Evolutionary conservation across 2,888 invertebrate species (phyloP).

Genomic region (Euspilapteryx auroguttella): DNA sequence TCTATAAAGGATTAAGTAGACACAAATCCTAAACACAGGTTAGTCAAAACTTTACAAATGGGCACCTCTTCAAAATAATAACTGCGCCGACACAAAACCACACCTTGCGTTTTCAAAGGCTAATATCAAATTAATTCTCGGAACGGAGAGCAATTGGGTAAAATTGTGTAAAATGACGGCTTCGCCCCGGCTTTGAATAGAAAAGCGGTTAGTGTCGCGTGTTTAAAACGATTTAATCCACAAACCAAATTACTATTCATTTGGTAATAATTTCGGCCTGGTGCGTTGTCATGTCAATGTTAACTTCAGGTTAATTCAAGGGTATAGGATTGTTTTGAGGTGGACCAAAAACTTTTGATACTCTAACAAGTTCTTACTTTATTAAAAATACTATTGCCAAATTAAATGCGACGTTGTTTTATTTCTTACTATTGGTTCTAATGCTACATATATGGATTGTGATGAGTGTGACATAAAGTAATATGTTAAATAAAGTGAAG

Average conservation of each 20-base stretch:
- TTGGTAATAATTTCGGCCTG: constrained; percentile 48
- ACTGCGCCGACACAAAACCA: constrained; percentile 44
- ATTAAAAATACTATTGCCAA: no score
- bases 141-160: constrained; percentile 57
- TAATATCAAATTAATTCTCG: constrained; percentile 60
- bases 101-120: constrained; percentile 59
- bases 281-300: constrained; percentile 48
- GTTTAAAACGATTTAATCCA: constrained; percentile 56
- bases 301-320: no score
- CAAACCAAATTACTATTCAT: constrained; percentile 59
- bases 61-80: constrained; percentile 44
- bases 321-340: no score
- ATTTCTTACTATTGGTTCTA: no score
- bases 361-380: no score
- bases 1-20: no score
- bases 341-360: no score
- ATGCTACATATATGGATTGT: no score
- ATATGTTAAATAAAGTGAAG: no score
- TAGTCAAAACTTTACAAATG: constrained; percentile 19
- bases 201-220: constrained; percentile 60
- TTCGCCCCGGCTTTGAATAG: constrained; percentile 51
- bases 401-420: no score
- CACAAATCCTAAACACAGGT: constrained; percentile 52
- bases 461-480: no score
- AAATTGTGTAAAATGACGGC: constrained; percentile 60